Percentiles rank a stretch among this genome's conserved stretches.
These are phyloP conservation scores for Hycleus phaleratus DNA, from an alignment of 1,140 invertebrate genomes.

Conservation along the genomic window DNA sequence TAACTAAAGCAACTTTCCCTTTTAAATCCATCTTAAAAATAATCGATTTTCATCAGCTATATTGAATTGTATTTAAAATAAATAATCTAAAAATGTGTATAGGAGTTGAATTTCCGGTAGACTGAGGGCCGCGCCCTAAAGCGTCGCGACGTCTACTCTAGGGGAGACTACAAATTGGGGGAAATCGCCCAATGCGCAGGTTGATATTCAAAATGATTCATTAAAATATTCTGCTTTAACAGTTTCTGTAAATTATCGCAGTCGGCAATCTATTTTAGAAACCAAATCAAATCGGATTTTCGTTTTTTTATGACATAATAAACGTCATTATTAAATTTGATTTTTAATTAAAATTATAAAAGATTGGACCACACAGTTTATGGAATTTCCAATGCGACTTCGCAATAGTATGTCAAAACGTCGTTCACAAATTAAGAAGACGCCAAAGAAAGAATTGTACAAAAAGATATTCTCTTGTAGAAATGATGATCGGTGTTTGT, in stretches of 20 bases:
- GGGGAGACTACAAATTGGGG: neutral
- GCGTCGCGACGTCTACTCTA: slow-evolving; percentile 12
- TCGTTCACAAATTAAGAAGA: too few species aligned
- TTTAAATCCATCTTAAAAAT: slow-evolving; percentile 51
- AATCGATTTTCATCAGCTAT: neutral
- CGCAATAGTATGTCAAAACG: neutral
- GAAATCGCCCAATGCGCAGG: slow-evolving; percentile 8
- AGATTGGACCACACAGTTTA: slow-evolving; percentile 5
- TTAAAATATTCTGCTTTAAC: slow-evolving; percentile 1
- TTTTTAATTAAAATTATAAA: neutral
- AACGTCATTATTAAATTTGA: too few species aligned
- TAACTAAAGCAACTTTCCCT: slow-evolving; percentile 66
- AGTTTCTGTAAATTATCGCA: too few species aligned
- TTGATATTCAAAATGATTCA: slow-evolving; percentile 1
- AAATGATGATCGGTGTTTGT: too few species aligned
- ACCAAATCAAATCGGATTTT: too few species aligned
- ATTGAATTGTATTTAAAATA: neutral
- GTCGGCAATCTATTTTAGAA: too few species aligned
- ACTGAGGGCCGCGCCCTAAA: slow-evolving; percentile 13
- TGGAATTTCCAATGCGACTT: slow-evolving; percentile 12
- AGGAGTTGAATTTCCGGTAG: neutral
- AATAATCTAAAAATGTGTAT: neutral
- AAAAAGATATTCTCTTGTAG: too few species aligned
- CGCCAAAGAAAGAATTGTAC: too few species aligned
- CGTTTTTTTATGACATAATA: too few species aligned